A percentile compares a stretch with the other conserved stretches of the same genome.
phyloP scores from a whole-genome alignment of 2,797 vertebrate genomes.

The Catostomus latipinnis region DNA sequence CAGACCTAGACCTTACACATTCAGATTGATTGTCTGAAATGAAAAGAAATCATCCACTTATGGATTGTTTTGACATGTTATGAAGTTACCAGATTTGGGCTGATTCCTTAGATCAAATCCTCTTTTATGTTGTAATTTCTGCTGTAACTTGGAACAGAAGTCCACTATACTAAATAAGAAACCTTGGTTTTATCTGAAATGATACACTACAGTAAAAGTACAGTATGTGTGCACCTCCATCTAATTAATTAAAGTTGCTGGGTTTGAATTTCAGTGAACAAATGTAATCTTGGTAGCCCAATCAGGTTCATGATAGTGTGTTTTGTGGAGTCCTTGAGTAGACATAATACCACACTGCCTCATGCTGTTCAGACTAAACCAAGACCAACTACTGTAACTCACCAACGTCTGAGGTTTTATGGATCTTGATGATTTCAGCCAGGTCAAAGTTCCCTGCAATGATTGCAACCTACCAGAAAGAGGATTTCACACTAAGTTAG shows the following conservation, averaged over 20 bases:
- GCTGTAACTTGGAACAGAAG: background rate
- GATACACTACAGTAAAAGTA: too few relatives aligned
- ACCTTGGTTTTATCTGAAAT: too few relatives aligned
- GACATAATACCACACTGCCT: background rate
- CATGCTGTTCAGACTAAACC: conserved; percentile 29
- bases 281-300: too few relatives aligned
- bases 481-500: background rate
- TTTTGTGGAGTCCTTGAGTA: background rate
- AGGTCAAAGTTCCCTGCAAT: conserved; percentile 97
- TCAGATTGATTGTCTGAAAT: background rate
- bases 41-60: background rate
- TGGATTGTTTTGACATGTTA: conserved; percentile 22
- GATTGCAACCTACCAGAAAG: conserved; percentile 87
- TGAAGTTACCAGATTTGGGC: background rate
- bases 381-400: conserved; percentile 70
- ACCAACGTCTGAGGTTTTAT: conserved; percentile 96
- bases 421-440: conserved; percentile 97
- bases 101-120: background rate
- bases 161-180: too few relatives aligned
- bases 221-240: too few relatives aligned
- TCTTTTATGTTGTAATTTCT: conserved; percentile 16
- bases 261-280: too few relatives aligned
- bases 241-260: too few relatives aligned
- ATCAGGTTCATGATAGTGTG: too few relatives aligned
- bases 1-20: background rate